These are phyloP conservation scores for Uria lomvia DNA, from an alignment of 2,113 vertebrate species.

Conservation along the genomic window DNA sequence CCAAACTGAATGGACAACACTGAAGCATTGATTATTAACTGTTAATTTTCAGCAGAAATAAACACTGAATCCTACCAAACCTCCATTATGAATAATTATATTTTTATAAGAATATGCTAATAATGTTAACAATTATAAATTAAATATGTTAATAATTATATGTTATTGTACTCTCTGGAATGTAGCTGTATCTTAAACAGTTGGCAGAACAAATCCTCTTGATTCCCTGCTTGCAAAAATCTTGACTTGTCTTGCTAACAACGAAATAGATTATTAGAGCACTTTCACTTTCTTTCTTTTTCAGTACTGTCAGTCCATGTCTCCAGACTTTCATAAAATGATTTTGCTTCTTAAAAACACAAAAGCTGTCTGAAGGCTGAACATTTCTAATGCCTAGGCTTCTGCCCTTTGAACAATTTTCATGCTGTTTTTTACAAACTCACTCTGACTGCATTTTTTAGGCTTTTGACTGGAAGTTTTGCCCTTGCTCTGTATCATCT, in stretches of 20 bases:
- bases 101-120: not conserved
- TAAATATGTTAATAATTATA: not conserved
- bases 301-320: not conserved
- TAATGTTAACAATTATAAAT: not conserved
- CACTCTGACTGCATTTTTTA: not conserved
- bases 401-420: constrained; percentile 19
- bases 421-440: constrained; percentile 10
- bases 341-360: constrained; percentile 13
- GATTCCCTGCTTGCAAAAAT: not conserved
- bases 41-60: not conserved
- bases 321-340: not conserved
- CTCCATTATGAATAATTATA: not conserved
- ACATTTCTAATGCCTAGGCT: not conserved
- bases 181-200: not conserved
- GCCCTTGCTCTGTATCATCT: not conserved
- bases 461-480: constrained; percentile 9
- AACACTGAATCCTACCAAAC: not conserved
- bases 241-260: not conserved
- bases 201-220: not conserved
- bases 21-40: not conserved
- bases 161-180: not conserved
- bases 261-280: not conserved
- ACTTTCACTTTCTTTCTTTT: not conserved
- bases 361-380: constrained; percentile 5
- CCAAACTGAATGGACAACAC: not conserved